Evolutionary conservation across 2,113 vertebrate genomes (phyloP).

Genomic region (Oncorhynchus masou): DNA sequence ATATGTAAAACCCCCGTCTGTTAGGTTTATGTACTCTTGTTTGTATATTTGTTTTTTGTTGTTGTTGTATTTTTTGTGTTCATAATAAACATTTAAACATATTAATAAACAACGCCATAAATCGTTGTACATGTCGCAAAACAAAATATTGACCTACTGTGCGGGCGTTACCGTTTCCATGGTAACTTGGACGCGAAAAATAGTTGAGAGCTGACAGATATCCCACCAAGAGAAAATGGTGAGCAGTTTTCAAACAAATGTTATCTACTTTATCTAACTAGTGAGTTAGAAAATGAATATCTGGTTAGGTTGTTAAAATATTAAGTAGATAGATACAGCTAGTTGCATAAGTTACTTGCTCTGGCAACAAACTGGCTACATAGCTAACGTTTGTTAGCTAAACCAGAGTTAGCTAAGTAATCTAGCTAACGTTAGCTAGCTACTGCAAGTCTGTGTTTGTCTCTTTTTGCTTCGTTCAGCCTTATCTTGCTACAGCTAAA

Average conservation of each 20-base stretch:
- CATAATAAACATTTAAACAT: too few relatives aligned
- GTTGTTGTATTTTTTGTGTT: too few relatives aligned
- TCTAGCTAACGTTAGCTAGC: too few relatives aligned
- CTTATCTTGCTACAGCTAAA: too few relatives aligned
- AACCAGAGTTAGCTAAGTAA: background rate
- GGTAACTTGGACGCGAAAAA: conserved; percentile 38
- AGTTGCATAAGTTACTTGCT: background rate
- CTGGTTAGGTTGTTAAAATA: too few relatives aligned
- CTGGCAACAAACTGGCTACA: background rate
- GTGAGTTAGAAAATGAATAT: background rate
- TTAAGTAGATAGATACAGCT: too few relatives aligned
- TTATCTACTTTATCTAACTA: background rate
- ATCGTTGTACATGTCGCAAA: conserved; percentile 46
- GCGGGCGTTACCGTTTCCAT: conserved; percentile 43
- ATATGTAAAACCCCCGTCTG: too few relatives aligned
- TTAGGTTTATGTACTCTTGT: too few relatives aligned
- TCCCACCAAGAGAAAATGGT: conserved; percentile 38
- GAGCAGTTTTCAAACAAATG: conserved; percentile 1
- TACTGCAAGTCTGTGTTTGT: background rate
- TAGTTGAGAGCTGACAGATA: background rate
- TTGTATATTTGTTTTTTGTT: too few relatives aligned
- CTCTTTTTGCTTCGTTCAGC: background rate
- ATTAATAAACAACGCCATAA: conserved; percentile 28
- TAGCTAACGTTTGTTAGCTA: background rate
- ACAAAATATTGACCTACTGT: conserved; percentile 13